Percentiles rank a stretch among this genome's conserved stretches.
Conservation (phyloP, 2,797 vertebrate genomes). For the Gymnodraco acuticeps region DNA sequence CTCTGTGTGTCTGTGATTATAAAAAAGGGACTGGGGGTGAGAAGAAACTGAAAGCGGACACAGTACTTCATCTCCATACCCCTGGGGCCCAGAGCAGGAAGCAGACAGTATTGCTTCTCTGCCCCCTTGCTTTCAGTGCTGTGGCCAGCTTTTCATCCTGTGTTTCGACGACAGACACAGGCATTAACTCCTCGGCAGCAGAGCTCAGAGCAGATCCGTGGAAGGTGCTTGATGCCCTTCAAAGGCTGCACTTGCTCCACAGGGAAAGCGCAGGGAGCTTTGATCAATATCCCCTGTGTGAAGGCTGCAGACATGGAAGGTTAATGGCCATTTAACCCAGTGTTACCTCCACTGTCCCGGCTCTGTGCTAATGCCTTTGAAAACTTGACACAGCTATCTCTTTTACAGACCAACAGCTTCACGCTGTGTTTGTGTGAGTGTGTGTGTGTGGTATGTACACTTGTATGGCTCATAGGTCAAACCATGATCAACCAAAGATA, state of each 20-base stretch:
- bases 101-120: conserved; percentile 50
- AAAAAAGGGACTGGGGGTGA: conserved; percentile 37
- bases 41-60: conserved; percentile 48
- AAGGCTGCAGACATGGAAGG: conserved; percentile 67
- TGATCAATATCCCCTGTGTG: conserved; percentile 74
- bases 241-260: conserved; percentile 63
- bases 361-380: conserved; percentile 65
- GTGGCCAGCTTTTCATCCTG: conserved; percentile 41
- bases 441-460: conserved; percentile 15
- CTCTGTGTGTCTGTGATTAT: conserved; percentile 43
- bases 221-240: conserved; percentile 65
- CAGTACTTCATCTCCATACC: conserved; percentile 45
- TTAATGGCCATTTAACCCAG: conserved; percentile 81
- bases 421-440: conserved; percentile 15
- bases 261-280: conserved; percentile 46
- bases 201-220: conserved; percentile 52
- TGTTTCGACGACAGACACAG: conserved; percentile 39
- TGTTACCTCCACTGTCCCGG: conserved; percentile 62
- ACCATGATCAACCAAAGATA: conserved; percentile 18
- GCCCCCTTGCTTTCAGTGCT: conserved; percentile 40
- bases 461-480: conserved; percentile 11
- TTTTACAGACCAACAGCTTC: conserved; percentile 59
- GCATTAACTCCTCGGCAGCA: conserved; percentile 51
- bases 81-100: conserved; percentile 32
- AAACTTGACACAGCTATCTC: conserved; percentile 63